A percentile compares a stretch with the other conserved stretches of the same genome.
Conservation (phyloP, 2,888 invertebrate species). For the Rotaria socialis region DNA sequence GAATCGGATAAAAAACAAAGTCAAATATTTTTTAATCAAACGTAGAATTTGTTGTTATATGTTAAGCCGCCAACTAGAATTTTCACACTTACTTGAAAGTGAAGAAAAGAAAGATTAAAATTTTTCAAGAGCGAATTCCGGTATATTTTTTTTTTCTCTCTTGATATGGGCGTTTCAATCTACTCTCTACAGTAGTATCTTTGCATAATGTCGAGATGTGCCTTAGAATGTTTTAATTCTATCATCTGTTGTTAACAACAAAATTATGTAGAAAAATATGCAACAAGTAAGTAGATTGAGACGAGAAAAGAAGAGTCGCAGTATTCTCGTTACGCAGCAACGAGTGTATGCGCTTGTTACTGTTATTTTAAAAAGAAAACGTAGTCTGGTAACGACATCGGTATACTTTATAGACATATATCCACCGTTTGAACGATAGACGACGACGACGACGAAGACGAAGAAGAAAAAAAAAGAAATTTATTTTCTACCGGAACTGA, state of each 20-base stretch:
- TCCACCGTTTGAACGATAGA: background rate
- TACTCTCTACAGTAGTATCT: too few species aligned
- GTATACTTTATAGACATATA: background rate
- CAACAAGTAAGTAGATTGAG: background rate
- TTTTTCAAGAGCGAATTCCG: too few species aligned
- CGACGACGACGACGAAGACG: background rate
- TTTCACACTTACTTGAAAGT: too few species aligned
- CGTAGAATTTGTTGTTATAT: background rate
- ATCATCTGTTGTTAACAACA: background rate
- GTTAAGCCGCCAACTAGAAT: background rate
- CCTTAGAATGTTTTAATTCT: too few species aligned
- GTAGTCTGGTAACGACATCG: background rate
- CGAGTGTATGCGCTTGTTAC: background rate
- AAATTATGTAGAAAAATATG: background rate
- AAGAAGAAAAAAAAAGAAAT: background rate
- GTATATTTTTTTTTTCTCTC: too few species aligned
- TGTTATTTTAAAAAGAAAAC: background rate
- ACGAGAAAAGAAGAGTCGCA: background rate
- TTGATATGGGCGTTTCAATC: too few species aligned
- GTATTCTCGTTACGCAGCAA: background rate
- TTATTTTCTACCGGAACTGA: background rate
- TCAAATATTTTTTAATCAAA: background rate
- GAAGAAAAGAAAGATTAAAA: too few species aligned
- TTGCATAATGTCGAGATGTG: too few species aligned
- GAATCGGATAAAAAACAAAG: background rate